phyloP scores from a whole-genome alignment of 1,140 invertebrate genomes.

The Pseudomyrmex pallidus region DNA sequence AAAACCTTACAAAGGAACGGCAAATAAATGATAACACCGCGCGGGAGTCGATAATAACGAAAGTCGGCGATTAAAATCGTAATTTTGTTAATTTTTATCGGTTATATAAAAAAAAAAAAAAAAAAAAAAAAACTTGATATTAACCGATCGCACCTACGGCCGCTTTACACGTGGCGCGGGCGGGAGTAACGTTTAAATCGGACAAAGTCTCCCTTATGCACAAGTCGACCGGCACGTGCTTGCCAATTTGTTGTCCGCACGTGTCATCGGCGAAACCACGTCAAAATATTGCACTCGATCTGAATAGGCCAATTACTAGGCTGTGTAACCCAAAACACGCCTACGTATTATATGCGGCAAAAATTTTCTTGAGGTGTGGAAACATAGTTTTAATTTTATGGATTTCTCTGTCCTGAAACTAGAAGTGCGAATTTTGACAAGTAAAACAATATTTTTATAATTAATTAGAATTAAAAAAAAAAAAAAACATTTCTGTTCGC shows the following conservation, averaged over 20 bases:
- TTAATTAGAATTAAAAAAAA: neutral
- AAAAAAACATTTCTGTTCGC: too few species aligned
- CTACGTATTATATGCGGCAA: conserved; percentile 26
- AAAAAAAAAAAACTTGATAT: neutral
- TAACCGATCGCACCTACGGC: conserved; percentile 45
- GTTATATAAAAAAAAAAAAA: neutral
- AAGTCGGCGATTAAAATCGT: conserved; percentile 4
- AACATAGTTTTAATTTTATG: conserved; percentile 39
- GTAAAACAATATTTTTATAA: neutral
- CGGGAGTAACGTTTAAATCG: conserved; percentile 67
- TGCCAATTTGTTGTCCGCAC: conserved; percentile 78
- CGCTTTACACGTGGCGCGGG: conserved; percentile 28
- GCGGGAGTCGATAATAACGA: conserved; percentile 8
- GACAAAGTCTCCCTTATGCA: conserved; percentile 65
- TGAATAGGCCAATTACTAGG: conserved; percentile 81
- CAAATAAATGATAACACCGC: neutral
- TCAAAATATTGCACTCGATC: conserved; percentile 80
- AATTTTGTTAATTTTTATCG: neutral
- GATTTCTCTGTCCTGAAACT: neutral
- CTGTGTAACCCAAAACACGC: conserved; percentile 54
- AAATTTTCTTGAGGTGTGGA: conserved; percentile 21
- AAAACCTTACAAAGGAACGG: conserved; percentile 4
- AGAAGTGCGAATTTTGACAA: neutral
- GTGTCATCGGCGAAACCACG: conserved; percentile 82
- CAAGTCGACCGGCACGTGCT: conserved; percentile 76